phyloP scores from a whole-genome alignment of 2,113 vertebrate genomes.

The Plotosus lineatus region DNA sequence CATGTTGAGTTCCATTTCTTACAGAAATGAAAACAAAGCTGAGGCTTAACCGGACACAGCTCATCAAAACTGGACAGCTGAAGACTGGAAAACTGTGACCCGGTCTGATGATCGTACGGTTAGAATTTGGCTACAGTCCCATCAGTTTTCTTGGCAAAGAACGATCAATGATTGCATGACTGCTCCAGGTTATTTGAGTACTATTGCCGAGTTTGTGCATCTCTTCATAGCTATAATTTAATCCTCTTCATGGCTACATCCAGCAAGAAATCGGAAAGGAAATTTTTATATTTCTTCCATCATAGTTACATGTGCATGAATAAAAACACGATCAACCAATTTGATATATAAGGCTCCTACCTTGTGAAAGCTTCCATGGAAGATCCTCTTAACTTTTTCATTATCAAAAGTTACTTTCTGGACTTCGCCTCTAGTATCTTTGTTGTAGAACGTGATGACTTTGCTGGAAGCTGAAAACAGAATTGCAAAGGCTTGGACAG shows the following conservation, averaged over 20 bases:
- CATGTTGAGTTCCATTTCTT: not conserved
- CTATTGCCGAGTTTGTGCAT: no score
- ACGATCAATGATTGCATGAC: no score
- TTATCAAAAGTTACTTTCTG: constrained; percentile 89
- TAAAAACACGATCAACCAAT: not conserved
- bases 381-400: constrained; percentile 86
- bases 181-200: no score
- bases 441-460: constrained; percentile 95
- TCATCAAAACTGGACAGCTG: not conserved
- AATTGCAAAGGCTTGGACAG: constrained; percentile 4
- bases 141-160: no score
- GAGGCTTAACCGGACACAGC: not conserved
- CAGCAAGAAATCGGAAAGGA: no score
- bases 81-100: not conserved
- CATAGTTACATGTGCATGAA: no score
- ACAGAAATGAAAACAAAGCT: not conserved
- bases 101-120: not conserved
- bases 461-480: constrained; percentile 85
- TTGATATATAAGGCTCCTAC: constrained; percentile 71
- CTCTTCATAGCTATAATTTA: no score
- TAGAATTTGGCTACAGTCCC: not conserved
- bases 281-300: not conserved
- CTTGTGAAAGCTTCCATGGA: constrained; percentile 99
- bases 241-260: no score
- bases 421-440: constrained; percentile 88